These are phyloP conservation scores for Amazona guildingii DNA, from an alignment of 2,113 vertebrate species.

Conservation along the genomic window DNA sequence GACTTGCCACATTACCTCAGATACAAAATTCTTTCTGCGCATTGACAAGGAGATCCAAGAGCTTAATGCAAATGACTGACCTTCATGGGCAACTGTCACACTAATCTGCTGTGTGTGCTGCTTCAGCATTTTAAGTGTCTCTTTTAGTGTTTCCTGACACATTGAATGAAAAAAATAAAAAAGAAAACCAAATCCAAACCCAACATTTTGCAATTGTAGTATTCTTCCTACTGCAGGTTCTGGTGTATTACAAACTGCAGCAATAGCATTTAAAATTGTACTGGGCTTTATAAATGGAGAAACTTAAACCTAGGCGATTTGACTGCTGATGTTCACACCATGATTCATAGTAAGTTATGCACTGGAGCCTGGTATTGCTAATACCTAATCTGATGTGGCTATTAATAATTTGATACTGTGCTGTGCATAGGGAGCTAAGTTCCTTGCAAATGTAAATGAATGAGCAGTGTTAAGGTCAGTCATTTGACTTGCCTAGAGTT, in stretches of 20 bases:
- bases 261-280: neutral
- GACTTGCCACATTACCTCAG: neutral
- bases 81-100: neutral
- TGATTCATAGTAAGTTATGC: neutral
- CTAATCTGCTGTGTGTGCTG: neutral
- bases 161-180: neutral
- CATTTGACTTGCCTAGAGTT: neutral
- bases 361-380: neutral
- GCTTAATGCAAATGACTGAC: neutral
- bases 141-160: neutral
- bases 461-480: neutral
- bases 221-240: neutral
- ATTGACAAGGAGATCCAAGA: neutral
- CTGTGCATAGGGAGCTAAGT: neutral
- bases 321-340: neutral
- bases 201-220: neutral
- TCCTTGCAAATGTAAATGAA: neutral
- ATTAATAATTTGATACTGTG: neutral
- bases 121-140: too few relatives aligned
- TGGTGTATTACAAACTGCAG: neutral
- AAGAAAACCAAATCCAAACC: neutral
- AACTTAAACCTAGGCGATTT: neutral
- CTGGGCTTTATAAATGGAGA: neutral
- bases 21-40: neutral
- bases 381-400: neutral